Base-by-base conservation (phyloP, 2,888 invertebrate species). In the Plutella xylostella region DNA sequence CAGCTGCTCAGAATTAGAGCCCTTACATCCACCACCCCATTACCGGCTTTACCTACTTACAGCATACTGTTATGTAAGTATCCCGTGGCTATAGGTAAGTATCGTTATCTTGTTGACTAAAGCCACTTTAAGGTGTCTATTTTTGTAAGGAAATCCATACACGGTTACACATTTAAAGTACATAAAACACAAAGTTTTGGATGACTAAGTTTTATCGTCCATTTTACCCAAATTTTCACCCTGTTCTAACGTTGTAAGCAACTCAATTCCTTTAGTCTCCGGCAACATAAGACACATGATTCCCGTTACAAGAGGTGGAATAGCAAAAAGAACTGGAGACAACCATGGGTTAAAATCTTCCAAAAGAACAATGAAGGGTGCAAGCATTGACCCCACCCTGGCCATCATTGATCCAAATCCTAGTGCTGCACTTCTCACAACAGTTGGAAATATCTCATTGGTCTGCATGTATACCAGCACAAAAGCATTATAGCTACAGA, bases 391-490 rank as follows among this genome's bases (percentile, higher is more conserved):
- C 4, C 93, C 93, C 33, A 92, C 68, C 50, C 93, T 85, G 0
- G 92, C 92, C 52, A 88, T 86, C 87, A 91, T 90, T 0, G 92
- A 92, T 33, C 90, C 89, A 1, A 89, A 79, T 1, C 93, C 93
- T 50, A 93, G 85, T 0, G 91, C 92, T 42, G 89, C 87, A 58
- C 92, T 92, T n/a, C 93, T 79, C 1, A 92, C 88, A 3, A 92
- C 89, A 0, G 93, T 93, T 0, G 93, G 93, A 59, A 92, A 93
- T 19, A 92, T 65, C 68, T 93, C 93, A 0, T 91, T 90, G 1
- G 89, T 88, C 66, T 89, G 93, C 11, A 93, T 84, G 64, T 92
- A 93, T 11, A 89, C 89, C 9, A 90, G 88, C 0, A 91, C 90
- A 60, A 92, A 93, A 2, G 88, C 86, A 2, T 91, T 85, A 1